A percentile compares a stretch with the other conserved stretches of the same genome.
Conservation (phyloP, 2,797 vertebrate species). For the Silurus aristotelis region DNA sequence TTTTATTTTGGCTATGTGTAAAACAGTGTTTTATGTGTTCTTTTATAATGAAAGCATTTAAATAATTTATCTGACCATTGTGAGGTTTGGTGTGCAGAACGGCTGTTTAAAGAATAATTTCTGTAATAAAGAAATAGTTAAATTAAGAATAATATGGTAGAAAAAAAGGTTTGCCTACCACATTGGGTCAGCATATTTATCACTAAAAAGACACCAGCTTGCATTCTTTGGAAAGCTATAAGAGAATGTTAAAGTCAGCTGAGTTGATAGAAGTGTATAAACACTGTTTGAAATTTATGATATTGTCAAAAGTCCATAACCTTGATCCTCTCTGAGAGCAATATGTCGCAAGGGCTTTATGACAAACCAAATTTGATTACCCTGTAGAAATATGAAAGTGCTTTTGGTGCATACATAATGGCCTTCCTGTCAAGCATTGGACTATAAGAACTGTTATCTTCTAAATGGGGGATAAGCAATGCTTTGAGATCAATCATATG, state of each 20-base stretch:
- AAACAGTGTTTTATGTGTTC: neutral
- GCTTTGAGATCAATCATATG: conserved; percentile 22
- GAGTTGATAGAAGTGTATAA: neutral
- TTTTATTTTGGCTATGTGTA: neutral
- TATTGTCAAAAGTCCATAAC: conserved; percentile 13
- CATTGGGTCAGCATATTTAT: conserved; percentile 6
- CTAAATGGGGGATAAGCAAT: conserved; percentile 26
- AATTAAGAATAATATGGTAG: neutral
- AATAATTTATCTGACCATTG: neutral
- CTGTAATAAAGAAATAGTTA: neutral
- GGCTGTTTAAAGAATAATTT: conserved; percentile 11
- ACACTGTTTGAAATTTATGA: conserved; percentile 37
- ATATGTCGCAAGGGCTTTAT: conserved; percentile 22
- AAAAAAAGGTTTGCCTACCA: too few relatives aligned
- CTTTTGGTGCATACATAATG: conserved; percentile 35
- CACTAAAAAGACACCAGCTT: neutral
- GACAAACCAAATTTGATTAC: conserved; percentile 41
- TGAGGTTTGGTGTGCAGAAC: neutral
- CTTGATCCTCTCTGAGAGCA: conserved; percentile 31
- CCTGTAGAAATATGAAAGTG: conserved; percentile 41
- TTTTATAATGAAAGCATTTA: neutral
- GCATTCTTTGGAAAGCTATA: conserved; percentile 5
- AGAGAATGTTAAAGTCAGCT: conserved; percentile 8
- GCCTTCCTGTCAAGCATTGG: conserved; percentile 5
- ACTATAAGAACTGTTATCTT: conserved; percentile 29